Evolutionary conservation across 1,140 invertebrate species (phyloP).

Genomic region (Drosophila biarmipes): DNA sequence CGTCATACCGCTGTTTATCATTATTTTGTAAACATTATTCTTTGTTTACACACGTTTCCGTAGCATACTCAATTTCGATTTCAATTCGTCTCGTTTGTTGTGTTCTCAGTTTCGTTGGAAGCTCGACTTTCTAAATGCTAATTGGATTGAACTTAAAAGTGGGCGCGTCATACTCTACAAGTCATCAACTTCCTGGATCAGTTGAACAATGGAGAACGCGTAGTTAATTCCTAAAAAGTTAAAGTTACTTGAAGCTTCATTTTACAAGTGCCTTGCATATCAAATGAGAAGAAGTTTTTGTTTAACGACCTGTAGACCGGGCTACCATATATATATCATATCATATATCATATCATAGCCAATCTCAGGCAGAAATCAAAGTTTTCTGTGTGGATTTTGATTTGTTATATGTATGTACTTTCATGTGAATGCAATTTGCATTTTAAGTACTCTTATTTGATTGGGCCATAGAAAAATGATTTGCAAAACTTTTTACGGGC

Average conservation of each 20-base stretch:
- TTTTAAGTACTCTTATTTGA: conserved; percentile 21
- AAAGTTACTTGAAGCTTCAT: conserved; percentile 19
- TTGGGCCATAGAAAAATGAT: conserved; percentile 18
- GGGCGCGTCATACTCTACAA: conserved; percentile 23
- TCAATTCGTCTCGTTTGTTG: conserved; percentile 14
- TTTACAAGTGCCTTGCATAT: conserved; percentile 20
- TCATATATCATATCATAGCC: no score
- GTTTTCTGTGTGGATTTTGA: neutral
- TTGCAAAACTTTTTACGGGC: conserved; percentile 7
- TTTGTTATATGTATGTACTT: conserved; percentile 8
- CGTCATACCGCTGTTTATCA: neutral
- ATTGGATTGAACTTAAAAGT: conserved; percentile 30
- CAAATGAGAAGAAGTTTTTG: conserved; percentile 5
- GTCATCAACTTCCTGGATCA: conserved; percentile 26
- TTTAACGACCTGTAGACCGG: conserved; percentile 5
- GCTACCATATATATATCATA: conserved; percentile 6
- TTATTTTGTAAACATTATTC: neutral
- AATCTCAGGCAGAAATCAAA: conserved; percentile 11
- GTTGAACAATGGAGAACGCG: conserved; percentile 20
- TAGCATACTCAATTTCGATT: conserved; percentile 10
- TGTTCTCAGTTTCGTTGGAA: conserved; percentile 40
- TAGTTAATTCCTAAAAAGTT: conserved; percentile 33
- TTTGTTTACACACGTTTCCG: conserved; percentile 8
- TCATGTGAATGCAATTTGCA: conserved; percentile 25
- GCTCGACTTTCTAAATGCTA: conserved; percentile 53